Conservation (phyloP, 2,113 vertebrate genomes). For the Nesogale talazaci region DNA sequence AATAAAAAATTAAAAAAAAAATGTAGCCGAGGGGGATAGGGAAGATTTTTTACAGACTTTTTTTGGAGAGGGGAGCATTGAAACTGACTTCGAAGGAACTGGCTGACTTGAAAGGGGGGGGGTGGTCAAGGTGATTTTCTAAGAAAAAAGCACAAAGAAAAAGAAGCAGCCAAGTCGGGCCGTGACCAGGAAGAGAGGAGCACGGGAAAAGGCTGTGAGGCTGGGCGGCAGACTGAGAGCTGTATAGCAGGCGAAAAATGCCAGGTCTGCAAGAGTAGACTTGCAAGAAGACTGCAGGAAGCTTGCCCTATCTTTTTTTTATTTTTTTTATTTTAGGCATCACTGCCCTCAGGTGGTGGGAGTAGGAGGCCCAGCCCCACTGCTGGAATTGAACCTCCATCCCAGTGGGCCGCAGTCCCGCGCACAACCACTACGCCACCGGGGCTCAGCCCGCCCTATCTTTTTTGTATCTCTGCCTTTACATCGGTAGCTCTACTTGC, state of each 20-base stretch:
- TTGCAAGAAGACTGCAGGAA: slow-evolving; percentile 26
- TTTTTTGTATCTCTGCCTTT: neutral
- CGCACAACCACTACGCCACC: too few species aligned
- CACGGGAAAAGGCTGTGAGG: neutral
- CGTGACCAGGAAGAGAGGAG: neutral
- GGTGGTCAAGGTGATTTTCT: slow-evolving; percentile 24
- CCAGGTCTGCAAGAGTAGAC: neutral
- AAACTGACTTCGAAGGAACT: neutral
- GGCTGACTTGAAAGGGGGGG: neutral
- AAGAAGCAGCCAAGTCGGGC: neutral
- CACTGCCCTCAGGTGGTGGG: too few species aligned
- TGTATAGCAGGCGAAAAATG: neutral
- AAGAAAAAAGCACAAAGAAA: neutral
- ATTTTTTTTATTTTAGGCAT: too few species aligned
- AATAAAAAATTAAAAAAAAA: too few species aligned
- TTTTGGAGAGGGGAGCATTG: slow-evolving; percentile 10
- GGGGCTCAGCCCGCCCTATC: too few species aligned
- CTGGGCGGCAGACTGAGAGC: neutral
- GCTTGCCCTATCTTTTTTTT: too few species aligned
- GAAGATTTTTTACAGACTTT: neutral
- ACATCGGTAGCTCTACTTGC: too few species aligned
- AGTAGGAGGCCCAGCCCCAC: too few species aligned
- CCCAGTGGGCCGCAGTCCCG: too few species aligned
- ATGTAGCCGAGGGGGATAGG: neutral
- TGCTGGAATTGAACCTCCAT: too few species aligned